Conservation (phyloP, 2,888 invertebrate genomes). For the Drosophila infuscata region DNA sequence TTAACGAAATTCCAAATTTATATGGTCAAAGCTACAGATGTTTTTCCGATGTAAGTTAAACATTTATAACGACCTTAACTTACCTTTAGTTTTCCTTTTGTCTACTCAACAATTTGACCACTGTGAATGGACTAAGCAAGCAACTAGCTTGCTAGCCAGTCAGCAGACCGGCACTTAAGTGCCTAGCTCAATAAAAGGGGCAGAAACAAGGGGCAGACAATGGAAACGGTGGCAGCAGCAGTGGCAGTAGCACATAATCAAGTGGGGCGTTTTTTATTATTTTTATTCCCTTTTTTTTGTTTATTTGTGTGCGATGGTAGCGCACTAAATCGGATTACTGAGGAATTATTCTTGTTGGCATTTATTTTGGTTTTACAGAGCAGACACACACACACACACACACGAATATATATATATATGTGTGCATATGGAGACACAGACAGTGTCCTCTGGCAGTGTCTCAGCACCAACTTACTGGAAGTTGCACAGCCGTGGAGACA, state of each 20-base stretch:
- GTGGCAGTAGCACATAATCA: conserved; percentile 54
- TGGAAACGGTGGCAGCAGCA: conserved; percentile 11
- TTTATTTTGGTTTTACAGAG: conserved; percentile 64
- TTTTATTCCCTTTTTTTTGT: conserved; percentile 4
- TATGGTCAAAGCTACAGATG: not conserved
- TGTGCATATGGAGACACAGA: not conserved
- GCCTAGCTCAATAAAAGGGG: conserved; percentile 34
- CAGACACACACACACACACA: conserved; percentile 18
- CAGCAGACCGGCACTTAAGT: conserved; percentile 57
- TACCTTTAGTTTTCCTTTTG: not conserved
- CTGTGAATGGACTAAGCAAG: conserved; percentile 39
- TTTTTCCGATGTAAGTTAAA: not conserved
- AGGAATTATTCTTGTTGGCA: conserved; percentile 80
- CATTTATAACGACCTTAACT: not conserved
- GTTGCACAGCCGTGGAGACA: conserved; percentile 35
- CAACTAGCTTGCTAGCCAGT: conserved; percentile 30
- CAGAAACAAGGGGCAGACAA: not conserved
- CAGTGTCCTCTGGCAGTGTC: conserved; percentile 26
- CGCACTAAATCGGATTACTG: conserved; percentile 77
- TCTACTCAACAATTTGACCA: conserved; percentile 36
- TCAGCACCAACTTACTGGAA: conserved; percentile 33
- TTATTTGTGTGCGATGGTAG: conserved; percentile 19
- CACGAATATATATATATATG: not conserved
- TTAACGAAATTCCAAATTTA: not conserved
- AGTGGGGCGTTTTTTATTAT: conserved; percentile 27